Base-by-base conservation (phyloP, 2,797 vertebrate genomes). In the Denticeps clupeoides region DNA sequence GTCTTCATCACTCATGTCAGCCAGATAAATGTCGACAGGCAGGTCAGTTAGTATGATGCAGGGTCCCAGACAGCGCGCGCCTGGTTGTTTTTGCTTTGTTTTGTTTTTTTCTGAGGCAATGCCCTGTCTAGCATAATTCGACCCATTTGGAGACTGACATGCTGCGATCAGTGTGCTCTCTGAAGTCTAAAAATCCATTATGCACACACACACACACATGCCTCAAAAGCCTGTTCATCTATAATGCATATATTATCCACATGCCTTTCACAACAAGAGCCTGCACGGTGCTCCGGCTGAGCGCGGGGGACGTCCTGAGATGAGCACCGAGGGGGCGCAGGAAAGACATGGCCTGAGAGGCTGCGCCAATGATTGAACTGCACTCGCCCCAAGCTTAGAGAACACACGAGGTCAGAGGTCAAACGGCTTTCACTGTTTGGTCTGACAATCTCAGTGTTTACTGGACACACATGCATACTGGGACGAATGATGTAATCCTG, bases 101-200 rank as follows among this genome's bases (percentile, higher is more conserved):
- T 65, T 49, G 1, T 1, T 38, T 7, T 44, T 58, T 45, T 29
- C 61, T 49, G 44, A 50, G 59, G 31, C 15, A 12, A 16, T 11
- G 22, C 16, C 29, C 57, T 29, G 63, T 67, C 60, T 67, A 65
- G 55, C 62, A 64, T 59, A 59, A 67, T 70, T 64, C 63, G 67
- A 59, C 60, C 49, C 58, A 57, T 64, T 65, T 60, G 60, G 59
- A 64, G 59, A 60, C 45, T 62, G 54, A 64, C 64, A 60, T 60
- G 68, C 55, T 64, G 61, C 56, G 56, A 59, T 50, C 51, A 49
- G 62, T 58, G 66, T 60, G 63, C 68, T 63, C 62, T 62, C 49
- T 21, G 46, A 65, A 70, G 70, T 60, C 66, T 53, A 65, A 64
- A 62, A 69, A 63, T 69, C 55, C 57, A 69, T 71, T 73, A 68